Base-by-base conservation (phyloP, 1,140 invertebrate genomes). In the Solen grandis region DNA sequence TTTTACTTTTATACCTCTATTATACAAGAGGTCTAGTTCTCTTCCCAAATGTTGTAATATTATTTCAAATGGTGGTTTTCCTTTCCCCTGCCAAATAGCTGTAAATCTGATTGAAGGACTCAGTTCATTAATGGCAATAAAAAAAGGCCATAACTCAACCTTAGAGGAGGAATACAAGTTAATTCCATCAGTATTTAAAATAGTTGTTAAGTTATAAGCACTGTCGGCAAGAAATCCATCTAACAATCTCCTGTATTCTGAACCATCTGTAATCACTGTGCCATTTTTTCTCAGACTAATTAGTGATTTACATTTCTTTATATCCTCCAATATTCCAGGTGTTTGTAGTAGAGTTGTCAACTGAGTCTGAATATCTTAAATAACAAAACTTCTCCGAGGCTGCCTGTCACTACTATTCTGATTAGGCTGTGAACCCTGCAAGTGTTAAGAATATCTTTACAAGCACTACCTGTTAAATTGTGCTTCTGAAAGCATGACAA, bases 121-220 rank as follows among this genome's bases (percentile, higher is more conserved):
- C 0, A 70, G 60, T 68, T 85, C 81, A 73, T 83, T 85, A 14
- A 83, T 66, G 3, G 72, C 76, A 4, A 85, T n/a, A 62, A 80
- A 83, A 38, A 84, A 59, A 29, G 81, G 81, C 84, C 84, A 83
- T 19, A 85, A 54, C 50, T 83, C 76, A 60, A 77, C 35, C 57
- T 83, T 85, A 31, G 76, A 83, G 8, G 84, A 85, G n/a, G 19
- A 50, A 65, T 79, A 85, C 13, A 85, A 55, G 68, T 70, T 80
- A n/a, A 85, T 41, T 16, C 79, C 82, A 86, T 80, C 82, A 66
- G 80, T 80, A 36, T 76, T 75, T 25, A 84, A 60, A 27, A 55
- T 77, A 33, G 27, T 74, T n/a, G 68, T 81, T 38, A 85, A 78
- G 52, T 84, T 66, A 46, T 46, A 46, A 46, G 41, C 41, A 46